Evolutionary conservation across 2,888 invertebrate species (phyloP).

Genomic region (Sinohyriopsis cumingii): DNA sequence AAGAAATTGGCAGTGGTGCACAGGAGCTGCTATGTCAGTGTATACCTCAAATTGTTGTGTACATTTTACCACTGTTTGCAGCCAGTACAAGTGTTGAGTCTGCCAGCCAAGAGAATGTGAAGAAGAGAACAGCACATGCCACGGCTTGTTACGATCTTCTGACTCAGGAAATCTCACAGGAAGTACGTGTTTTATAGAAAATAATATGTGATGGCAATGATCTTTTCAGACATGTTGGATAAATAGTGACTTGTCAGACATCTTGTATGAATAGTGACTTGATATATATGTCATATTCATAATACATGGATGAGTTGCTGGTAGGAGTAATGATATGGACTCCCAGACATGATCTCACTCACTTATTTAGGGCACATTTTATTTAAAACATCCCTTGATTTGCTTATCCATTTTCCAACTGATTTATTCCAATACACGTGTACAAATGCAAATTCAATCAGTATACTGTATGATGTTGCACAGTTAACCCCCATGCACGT

Average conservation of each 20-base stretch:
- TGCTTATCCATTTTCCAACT: too few species aligned
- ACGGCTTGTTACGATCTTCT: constrained; percentile 54
- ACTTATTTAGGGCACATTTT: too few species aligned
- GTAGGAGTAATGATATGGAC: too few species aligned
- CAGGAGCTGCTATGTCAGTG: constrained; percentile 40
- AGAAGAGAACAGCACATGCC: constrained; percentile 39
- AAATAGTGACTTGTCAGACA: neutral
- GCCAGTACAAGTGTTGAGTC: constrained; percentile 31
- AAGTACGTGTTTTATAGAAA: constrained; percentile 30
- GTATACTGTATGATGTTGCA: too few species aligned
- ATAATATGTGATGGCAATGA: neutral
- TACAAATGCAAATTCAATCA: too few species aligned
- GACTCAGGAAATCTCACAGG: constrained; percentile 41
- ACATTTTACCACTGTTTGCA: constrained; percentile 66
- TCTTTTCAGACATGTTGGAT: neutral
- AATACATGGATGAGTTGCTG: too few species aligned
- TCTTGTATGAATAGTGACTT: neutral
- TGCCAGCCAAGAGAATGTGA: constrained; percentile 25
- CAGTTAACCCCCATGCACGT: too few species aligned
- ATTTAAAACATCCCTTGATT: too few species aligned
- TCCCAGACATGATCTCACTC: too few species aligned
- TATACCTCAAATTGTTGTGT: constrained; percentile 55
- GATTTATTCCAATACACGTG: too few species aligned
- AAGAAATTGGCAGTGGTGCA: constrained; percentile 26
- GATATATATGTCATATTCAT: too few species aligned